phyloP scores from a whole-genome alignment of 2,888 invertebrate species.

The Dastarcus helophoroides region DNA sequence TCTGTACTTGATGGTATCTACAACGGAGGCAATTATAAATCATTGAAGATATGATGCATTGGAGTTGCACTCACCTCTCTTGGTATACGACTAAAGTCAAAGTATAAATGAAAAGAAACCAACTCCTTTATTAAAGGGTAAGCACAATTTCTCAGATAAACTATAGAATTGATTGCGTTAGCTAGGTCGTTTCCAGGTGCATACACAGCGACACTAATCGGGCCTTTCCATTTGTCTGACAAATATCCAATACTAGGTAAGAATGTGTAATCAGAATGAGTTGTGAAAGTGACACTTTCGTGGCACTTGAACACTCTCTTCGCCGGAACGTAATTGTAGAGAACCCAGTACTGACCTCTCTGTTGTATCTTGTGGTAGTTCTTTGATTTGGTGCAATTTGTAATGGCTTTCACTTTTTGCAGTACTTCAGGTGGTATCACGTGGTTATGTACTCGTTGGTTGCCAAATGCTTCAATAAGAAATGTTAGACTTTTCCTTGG shows the following conservation, averaged over 20 bases:
- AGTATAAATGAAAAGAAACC: slow-evolving; percentile 84
- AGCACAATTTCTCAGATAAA: slow-evolving; percentile 67
- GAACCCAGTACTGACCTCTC: slow-evolving; percentile 63
- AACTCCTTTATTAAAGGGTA: slow-evolving; percentile 57
- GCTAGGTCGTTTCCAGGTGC: slow-evolving; percentile 76
- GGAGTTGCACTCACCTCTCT: slow-evolving; percentile 49
- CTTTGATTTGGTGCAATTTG: slow-evolving; percentile 32
- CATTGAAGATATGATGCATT: too few species aligned
- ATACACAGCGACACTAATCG: slow-evolving; percentile 77
- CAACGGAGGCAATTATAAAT: too few species aligned
- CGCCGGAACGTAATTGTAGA: slow-evolving; percentile 75
- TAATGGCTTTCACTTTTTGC: slow-evolving; percentile 26
- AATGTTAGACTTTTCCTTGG: too few species aligned
- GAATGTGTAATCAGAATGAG: slow-evolving; percentile 85
- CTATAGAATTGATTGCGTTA: slow-evolving; percentile 66
- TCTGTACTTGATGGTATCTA: too few species aligned
- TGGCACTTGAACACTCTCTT: slow-evolving; percentile 57
- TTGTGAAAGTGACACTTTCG: slow-evolving; percentile 82
- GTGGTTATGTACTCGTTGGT: too few species aligned
- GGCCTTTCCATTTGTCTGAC: slow-evolving; percentile 77
- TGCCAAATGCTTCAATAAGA: too few species aligned
- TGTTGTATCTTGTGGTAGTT: slow-evolving; percentile 33
- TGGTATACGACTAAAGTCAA: slow-evolving; percentile 77
- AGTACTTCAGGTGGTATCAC: too few species aligned
- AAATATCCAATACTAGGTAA: slow-evolving; percentile 79